Evolutionary conservation across 2,113 vertebrate genomes (phyloP), one percentile per base, ranked within the genome.

Genomic region (Hiodon tergisus): DNA sequence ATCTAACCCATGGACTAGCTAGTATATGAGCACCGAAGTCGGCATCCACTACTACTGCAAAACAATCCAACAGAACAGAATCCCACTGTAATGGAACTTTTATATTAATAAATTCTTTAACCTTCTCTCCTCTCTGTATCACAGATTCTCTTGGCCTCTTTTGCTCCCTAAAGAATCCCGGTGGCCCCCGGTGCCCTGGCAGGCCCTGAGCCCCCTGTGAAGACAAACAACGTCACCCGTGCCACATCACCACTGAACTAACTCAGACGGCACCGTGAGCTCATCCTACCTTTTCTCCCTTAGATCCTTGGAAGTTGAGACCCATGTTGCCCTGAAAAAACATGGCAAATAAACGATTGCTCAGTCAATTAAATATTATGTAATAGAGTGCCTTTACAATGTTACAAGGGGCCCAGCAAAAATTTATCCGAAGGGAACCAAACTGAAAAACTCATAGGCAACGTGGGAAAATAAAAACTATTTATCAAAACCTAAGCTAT

Each of bases 111-210:
- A 31, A 31, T 16, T 71, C n/a, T 7, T 61, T 88, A 81, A 98
- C 94, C 95, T 95, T 96, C 84, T 98, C 95, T 88, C 96, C 97
- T 91, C 95, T 95, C 82, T 96, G 95, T 81, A 98, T 93, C 73
- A 94, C 94, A 0, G 89, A 84, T 61, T 94, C 92, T 4, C 84
- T 83, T 11, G 89, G 86, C 80, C 91, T 90, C 74, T 88, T 91
- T 80, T 97, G 94, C 67, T 98, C 96, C 67, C 93, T 92, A 9
- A 98, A 94, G 78, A 94, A 92, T n/a, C 96, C 97, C 13, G 96
- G 96, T 80, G 97, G 96, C 60, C 97, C 97, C n/a, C 96, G 93
- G 75, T 95, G 96, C 51, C 97, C 97, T 73, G 86, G 86, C 68
- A 94, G 86, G 80, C 97, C 97, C 70, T 79, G 84, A 0, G 95